Evolutionary conservation across 1,140 invertebrate species (phyloP).

Genomic region (Bacillus rossius): DNA sequence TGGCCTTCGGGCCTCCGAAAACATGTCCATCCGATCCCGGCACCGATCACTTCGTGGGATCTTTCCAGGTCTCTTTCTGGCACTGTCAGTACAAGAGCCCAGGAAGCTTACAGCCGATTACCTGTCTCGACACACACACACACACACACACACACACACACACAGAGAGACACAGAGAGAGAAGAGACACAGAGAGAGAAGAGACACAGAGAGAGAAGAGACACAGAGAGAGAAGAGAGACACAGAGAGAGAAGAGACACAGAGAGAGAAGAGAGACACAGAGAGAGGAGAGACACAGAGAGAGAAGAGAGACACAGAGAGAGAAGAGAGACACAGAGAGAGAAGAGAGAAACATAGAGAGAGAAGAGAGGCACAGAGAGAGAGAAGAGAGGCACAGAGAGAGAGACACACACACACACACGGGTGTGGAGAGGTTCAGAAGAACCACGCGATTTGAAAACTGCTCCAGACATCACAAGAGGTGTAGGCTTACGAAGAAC

Average conservation of each 20-base stretch:
- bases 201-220: neutral
- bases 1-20: too few relatives aligned
- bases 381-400: neutral
- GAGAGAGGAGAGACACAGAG: neutral
- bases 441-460: too few relatives aligned
- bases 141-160: neutral
- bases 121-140: neutral
- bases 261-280: neutral
- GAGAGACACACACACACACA: too few relatives aligned
- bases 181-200: neutral
- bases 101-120: too few relatives aligned
- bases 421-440: too few relatives aligned
- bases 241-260: neutral
- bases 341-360: neutral
- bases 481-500: too few relatives aligned
- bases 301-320: neutral
- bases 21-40: too few relatives aligned
- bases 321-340: neutral
- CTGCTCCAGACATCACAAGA: too few relatives aligned
- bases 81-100: too few relatives aligned
- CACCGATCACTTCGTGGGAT: too few relatives aligned
- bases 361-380: neutral
- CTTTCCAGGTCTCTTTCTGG: neutral
- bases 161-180: neutral
- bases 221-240: neutral